Percentiles rank a stretch among this genome's conserved stretches.
Evolutionary conservation across 2,888 invertebrate species (phyloP).

Genomic region (Microplitis deprimator): DNA sequence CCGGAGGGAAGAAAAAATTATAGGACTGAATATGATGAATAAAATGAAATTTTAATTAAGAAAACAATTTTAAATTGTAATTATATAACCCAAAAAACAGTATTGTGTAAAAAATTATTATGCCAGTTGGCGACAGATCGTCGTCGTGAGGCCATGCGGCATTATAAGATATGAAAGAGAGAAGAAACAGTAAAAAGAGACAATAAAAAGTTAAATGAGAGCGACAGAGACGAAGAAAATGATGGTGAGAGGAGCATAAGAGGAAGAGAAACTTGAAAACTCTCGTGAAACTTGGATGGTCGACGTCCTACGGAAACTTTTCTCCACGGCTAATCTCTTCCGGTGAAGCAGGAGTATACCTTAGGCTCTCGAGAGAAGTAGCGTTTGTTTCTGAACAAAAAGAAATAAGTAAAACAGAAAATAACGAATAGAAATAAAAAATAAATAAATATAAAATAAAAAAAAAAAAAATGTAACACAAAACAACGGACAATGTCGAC

Average conservation of each 20-base stretch:
- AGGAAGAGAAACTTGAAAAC: constrained; percentile 28
- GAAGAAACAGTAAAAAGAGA: neutral
- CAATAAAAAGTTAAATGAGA: neutral
- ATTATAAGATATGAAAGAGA: neutral
- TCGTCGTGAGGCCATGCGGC: neutral
- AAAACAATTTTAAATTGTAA: neutral
- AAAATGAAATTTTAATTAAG: no score
- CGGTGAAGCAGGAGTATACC: constrained; percentile 27
- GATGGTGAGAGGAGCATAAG: neutral
- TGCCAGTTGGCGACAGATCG: constrained; percentile 25
- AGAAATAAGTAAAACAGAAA: neutral
- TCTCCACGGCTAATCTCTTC: constrained; percentile 30
- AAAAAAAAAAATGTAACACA: neutral
- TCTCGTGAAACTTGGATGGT: constrained; percentile 26
- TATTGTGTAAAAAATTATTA: constrained; percentile 12
- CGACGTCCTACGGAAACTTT: constrained; percentile 28
- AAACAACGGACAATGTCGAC: neutral
- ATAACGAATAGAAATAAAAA: neutral
- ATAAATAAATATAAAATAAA: neutral
- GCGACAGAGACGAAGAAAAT: neutral
- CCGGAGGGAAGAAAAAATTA: no score
- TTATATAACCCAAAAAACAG: neutral
- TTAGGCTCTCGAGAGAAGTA: constrained; percentile 24
- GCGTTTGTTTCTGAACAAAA: constrained; percentile 16
- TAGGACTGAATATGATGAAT: no score